These are phyloP conservation scores for Dilophus febrilis DNA, from an alignment of 2,888 invertebrate genomes.

Conservation along the genomic window DNA sequence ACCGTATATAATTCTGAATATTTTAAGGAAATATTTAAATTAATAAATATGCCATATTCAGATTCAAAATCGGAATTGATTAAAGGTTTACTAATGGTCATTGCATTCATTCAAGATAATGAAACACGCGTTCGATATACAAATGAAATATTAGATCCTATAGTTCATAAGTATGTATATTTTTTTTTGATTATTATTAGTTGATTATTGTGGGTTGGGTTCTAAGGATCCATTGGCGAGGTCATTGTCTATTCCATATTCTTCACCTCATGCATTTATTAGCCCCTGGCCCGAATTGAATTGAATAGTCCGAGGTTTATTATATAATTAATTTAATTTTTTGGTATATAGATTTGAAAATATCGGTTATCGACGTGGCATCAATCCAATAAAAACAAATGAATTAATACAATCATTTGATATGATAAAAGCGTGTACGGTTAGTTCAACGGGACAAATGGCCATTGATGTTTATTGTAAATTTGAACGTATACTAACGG, in stretches of 20 bases:
- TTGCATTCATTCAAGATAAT: constrained; percentile 3
- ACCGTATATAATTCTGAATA: constrained; percentile 7
- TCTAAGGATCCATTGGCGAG: neutral
- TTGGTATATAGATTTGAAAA: neutral
- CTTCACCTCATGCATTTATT: neutral
- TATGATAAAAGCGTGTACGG: constrained; percentile 4
- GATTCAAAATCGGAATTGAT: constrained; percentile 4
- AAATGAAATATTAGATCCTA: constrained; percentile 5
- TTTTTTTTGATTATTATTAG: neutral
- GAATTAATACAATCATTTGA: constrained; percentile 4
- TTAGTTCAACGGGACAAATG: neutral
- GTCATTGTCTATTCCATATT: too few species aligned
- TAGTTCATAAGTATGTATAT: constrained; percentile 4
- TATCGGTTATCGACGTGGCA: neutral
- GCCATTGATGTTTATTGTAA: constrained; percentile 3
- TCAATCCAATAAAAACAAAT: neutral
- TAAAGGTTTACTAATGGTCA: constrained; percentile 5
- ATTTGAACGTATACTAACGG: constrained; percentile 5
- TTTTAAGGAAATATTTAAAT: constrained; percentile 6
- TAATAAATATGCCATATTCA: constrained; percentile 5
- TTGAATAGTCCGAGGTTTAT: neutral
- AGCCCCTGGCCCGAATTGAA: neutral
- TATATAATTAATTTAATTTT: neutral
- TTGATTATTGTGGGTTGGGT: neutral
- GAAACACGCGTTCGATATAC: constrained; percentile 6